Evolutionary conservation across 2,888 invertebrate species (phyloP).

Genomic region (Cheilosia urbana): DNA sequence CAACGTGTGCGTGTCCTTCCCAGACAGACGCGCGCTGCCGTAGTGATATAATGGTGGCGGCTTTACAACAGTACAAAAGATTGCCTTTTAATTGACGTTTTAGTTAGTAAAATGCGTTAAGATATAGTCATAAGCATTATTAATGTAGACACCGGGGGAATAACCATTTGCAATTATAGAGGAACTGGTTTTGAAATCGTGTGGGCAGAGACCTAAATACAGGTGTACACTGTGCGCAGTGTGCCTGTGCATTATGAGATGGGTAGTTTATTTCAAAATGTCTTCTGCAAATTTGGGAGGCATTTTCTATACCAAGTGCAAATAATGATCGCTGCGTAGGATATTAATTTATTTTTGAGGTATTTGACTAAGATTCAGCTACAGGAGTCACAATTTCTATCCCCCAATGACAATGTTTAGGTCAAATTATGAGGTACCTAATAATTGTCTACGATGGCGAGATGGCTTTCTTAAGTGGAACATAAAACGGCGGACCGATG

Average conservation of each 20-base stretch:
- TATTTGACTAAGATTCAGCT: no score
- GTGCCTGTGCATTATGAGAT: constrained; percentile 1
- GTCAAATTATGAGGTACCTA: no score
- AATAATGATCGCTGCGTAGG: no score
- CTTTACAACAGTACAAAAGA: constrained; percentile 55
- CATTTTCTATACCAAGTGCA: background rate
- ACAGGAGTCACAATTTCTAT: no score
- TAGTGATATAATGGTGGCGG: constrained; percentile 36
- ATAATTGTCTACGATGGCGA: no score
- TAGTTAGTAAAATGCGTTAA: constrained; percentile 70
- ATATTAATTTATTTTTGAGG: no score
- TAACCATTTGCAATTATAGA: constrained; percentile 30
- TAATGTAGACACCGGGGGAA: constrained; percentile 1
- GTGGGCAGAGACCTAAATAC: background rate
- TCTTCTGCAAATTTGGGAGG: constrained; percentile 16
- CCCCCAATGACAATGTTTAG: no score
- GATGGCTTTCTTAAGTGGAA: no score
- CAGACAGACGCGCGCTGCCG: constrained; percentile 40
- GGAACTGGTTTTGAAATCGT: constrained; percentile 31
- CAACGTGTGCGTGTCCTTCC: constrained; percentile 48
- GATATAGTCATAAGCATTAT: constrained; percentile 4
- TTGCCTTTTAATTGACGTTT: constrained; percentile 72
- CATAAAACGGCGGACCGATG: no score
- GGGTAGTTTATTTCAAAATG: constrained; percentile 27
- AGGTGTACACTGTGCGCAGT: no score